Conservation (phyloP, 2,888 invertebrate genomes). For the Nebria brevicollis region DNA sequence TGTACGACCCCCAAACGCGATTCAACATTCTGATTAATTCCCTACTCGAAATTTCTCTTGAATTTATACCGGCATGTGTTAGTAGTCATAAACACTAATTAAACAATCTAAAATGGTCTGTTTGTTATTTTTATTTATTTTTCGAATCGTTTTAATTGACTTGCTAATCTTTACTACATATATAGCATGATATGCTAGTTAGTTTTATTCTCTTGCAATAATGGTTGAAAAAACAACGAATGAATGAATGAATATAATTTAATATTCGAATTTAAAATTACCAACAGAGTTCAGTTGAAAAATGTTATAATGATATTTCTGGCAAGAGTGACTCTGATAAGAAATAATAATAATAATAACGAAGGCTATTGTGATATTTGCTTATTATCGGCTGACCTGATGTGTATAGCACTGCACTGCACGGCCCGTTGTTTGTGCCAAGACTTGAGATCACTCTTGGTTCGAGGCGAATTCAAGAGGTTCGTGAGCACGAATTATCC, state of each 20-base stretch:
- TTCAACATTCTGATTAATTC: constrained; percentile 36
- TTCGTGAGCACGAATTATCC: constrained; percentile 14
- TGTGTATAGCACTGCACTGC: background rate
- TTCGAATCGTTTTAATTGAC: background rate
- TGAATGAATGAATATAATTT: background rate
- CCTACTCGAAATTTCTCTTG: background rate
- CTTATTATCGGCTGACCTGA: background rate
- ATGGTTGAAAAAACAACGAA: background rate
- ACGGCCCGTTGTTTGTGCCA: background rate
- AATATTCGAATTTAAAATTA: background rate
- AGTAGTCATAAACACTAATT: background rate
- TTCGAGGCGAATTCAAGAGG: constrained; percentile 24
- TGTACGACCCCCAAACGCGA: constrained; percentile 23
- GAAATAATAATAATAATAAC: background rate
- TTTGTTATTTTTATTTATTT: background rate
- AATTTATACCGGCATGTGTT: background rate
- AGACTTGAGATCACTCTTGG: background rate
- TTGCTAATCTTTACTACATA: background rate
- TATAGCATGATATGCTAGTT: background rate
- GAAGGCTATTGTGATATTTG: background rate
- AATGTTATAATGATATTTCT: background rate
- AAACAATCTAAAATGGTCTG: background rate
- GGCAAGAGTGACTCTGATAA: no score
- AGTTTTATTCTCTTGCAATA: background rate
- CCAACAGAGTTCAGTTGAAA: background rate